Evolutionary conservation across 2,797 vertebrate genomes (phyloP).

Genomic region (Rhodeus uyekii): DNA sequence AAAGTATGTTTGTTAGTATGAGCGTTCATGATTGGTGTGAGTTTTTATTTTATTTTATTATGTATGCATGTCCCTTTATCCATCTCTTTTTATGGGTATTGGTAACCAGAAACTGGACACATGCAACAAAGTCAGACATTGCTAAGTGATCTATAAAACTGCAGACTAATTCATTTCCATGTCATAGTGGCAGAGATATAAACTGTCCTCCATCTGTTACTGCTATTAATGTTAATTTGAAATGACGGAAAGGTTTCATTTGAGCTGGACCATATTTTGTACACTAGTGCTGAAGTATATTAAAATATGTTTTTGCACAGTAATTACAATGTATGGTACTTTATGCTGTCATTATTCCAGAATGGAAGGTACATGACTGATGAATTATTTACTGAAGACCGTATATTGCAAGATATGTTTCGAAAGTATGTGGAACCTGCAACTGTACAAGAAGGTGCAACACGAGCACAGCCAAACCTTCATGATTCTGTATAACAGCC

Average conservation of each 20-base stretch:
- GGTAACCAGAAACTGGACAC: not conserved
- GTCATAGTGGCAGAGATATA: not conserved
- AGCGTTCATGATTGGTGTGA: not conserved
- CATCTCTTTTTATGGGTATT: not conserved
- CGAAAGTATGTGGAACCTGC: not conserved
- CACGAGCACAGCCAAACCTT: not conserved
- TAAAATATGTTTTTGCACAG: conserved; percentile 38
- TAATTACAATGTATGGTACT: conserved; percentile 41
- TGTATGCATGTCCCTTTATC: not conserved
- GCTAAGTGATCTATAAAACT: conserved; percentile 36
- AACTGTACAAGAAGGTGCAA: not conserved
- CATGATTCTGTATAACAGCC: conserved; percentile 31
- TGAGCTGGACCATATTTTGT: conserved; percentile 36
- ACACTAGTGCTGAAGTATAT: conserved; percentile 29
- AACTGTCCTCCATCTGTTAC: not conserved
- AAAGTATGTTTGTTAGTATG: not conserved
- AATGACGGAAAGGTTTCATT: not conserved
- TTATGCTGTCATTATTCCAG: conserved; percentile 28
- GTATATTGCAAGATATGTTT: conserved; percentile 9
- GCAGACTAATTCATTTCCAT: conserved; percentile 12
- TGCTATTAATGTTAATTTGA: conserved; percentile 5
- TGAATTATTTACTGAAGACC: not conserved
- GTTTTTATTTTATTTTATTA: not conserved
- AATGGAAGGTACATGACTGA: conserved; percentile 13
- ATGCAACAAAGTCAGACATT: not conserved